phyloP scores from a whole-genome alignment of 2,888 invertebrate genomes.

The Yponomeuta evonymella region DNA sequence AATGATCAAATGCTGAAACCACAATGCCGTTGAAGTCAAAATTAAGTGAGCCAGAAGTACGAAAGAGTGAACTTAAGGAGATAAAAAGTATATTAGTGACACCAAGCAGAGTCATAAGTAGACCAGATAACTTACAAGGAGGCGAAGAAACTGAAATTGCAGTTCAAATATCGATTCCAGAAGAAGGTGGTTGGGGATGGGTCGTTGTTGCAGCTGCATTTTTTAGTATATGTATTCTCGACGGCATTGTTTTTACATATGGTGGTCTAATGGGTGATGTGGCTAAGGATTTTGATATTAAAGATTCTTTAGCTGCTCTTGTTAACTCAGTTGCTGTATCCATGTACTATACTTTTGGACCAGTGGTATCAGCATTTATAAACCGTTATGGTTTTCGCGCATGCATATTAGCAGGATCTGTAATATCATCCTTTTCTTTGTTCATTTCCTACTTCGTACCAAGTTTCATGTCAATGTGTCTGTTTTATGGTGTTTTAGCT shows the following conservation, averaged over 20 bases:
- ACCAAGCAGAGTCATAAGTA: conserved; percentile 43
- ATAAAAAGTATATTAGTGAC: conserved; percentile 40
- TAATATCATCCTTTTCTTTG: conserved; percentile 44
- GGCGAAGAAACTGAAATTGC: conserved; percentile 63
- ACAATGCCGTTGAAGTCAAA: conserved; percentile 26
- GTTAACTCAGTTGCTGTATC: conserved; percentile 57
- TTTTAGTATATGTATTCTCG: conserved; percentile 44
- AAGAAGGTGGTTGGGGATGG: conserved; percentile 68
- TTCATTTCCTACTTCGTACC: conserved; percentile 49
- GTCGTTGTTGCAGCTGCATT: conserved; percentile 53
- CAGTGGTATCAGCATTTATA: conserved; percentile 57
- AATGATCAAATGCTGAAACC: neutral
- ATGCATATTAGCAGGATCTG: conserved; percentile 54
- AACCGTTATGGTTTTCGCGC: conserved; percentile 65
- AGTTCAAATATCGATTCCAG: conserved; percentile 58
- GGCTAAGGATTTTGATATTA: conserved; percentile 39
- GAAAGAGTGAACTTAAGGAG: neutral
- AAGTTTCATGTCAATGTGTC: conserved; percentile 37
- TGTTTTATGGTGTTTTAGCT: conserved; percentile 51
- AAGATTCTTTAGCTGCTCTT: conserved; percentile 45
- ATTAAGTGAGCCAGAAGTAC: neutral
- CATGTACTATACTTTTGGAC: conserved; percentile 52
- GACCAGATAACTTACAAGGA: conserved; percentile 43
- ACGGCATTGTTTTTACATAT: conserved; percentile 57
- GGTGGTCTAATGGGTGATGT: conserved; percentile 54